Evolutionary conservation across 2,888 invertebrate species (phyloP).

Genomic region (Dichetophora obliterata): DNA sequence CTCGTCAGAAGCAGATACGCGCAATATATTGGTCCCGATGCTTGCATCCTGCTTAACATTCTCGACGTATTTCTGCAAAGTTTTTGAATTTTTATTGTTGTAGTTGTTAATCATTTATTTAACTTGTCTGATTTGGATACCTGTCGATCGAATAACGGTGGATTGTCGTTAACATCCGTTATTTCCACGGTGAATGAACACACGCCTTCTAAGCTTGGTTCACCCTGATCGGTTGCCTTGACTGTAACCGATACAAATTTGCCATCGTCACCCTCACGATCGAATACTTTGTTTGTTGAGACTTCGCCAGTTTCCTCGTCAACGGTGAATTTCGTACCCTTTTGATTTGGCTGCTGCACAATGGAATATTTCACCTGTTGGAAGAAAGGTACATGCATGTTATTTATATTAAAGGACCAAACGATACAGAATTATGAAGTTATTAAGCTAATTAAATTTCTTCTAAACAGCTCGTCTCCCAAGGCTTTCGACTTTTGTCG

Average conservation of each 20-base stretch:
- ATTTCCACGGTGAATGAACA: conserved; percentile 99
- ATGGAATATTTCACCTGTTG: conserved; percentile 90
- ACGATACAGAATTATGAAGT: no score
- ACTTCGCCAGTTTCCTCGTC: conserved; percentile 96
- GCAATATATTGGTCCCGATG: conserved; percentile 92
- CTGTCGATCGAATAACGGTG: conserved; percentile 94
- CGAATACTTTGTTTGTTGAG: conserved; percentile 95
- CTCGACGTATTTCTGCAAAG: conserved; percentile 92
- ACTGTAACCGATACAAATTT: conserved; percentile 97
- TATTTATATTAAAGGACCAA: no score
- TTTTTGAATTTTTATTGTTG: conserved; percentile 36
- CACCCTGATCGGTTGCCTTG: conserved; percentile 98
- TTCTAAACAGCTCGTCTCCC: no score
- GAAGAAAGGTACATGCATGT: neutral
- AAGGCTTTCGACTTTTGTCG: no score
- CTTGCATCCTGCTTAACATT: conserved; percentile 97
- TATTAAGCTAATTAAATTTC: no score
- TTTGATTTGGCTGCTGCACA: conserved; percentile 94
- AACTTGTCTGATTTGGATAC: conserved; percentile 70
- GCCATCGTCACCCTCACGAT: conserved; percentile 96
- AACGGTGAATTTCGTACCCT: conserved; percentile 94
- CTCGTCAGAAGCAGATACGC: conserved; percentile 96
- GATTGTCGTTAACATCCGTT: conserved; percentile 97
- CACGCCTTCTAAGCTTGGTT: conserved; percentile 95
- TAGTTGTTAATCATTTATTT: neutral